Conservation (phyloP, 2,888 invertebrate genomes). For the Apocheima hispidaria region DNA sequence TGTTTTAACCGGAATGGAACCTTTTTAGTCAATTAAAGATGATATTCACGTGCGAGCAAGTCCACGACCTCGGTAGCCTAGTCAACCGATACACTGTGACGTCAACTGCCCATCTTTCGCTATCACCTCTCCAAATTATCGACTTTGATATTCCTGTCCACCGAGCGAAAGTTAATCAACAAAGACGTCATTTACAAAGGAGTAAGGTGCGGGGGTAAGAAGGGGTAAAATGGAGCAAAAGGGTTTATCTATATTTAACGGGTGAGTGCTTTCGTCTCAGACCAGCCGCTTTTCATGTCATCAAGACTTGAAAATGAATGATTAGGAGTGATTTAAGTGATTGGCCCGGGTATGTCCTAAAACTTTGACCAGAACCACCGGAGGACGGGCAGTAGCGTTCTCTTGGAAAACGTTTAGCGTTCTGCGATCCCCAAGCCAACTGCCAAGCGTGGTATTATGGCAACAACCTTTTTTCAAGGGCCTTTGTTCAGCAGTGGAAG, state of each 20-base stretch:
- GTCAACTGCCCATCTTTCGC: not conserved
- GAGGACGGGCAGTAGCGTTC: no score
- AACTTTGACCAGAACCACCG: no score
- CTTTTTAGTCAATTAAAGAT: no score
- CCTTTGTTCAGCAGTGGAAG: no score
- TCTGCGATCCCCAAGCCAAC: no score
- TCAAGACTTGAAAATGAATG: not conserved
- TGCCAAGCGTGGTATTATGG: no score
- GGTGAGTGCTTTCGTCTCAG: slow-evolving; percentile 16
- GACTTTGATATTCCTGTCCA: slow-evolving; percentile 28
- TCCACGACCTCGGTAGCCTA: not conserved
- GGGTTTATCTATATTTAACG: slow-evolving; percentile 25
- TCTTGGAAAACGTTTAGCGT: no score
- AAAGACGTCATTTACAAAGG: slow-evolving; percentile 30
- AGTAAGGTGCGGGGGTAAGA: not conserved
- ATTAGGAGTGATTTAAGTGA: not conserved
- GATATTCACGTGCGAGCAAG: not conserved
- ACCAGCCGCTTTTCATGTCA: not conserved
- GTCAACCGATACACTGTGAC: not conserved
- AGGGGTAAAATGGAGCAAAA: slow-evolving; percentile 7
- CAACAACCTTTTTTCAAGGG: no score
- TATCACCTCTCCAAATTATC: slow-evolving; percentile 23
- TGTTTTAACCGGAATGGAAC: no score
- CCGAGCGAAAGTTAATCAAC: slow-evolving; percentile 29
- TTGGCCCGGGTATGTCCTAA: no score